Base-by-base conservation (phyloP, 2,113 vertebrate species). In the Cottus gobio region DNA sequence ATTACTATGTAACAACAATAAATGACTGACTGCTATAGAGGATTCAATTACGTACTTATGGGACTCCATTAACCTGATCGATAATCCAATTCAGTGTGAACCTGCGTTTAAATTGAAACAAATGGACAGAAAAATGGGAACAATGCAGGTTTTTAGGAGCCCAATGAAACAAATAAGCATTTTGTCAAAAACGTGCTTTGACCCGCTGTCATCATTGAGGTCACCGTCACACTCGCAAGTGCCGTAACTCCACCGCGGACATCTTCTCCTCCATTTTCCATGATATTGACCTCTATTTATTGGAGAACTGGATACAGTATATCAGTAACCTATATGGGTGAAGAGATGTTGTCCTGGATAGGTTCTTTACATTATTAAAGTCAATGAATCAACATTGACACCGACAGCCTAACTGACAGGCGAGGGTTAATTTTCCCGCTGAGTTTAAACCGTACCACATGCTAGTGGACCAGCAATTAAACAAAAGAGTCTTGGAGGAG, bases 391-490 rank as follows among this genome's bases (percentile, higher is more conserved):
- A 61, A 69, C 85, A 79, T 15, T 54, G 48, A 72, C 7, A 68
- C 2, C 7, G 16, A n/a, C n/a, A 39, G 54, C 75, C 61, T 74
- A 80, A 87, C 77, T 87, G 85, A 92, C 83, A 83, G 73, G 24
- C 58, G n/a, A n/a, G n/a, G n/a, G n/a, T n/a, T 52, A 34, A 87
- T 56, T 83, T 75, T 89, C 84, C 87, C 39, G 83, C 90, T 76
- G 87, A 71, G 83, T 65, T 82, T 76, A 89, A 91, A 90, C 65
- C 79, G 57, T 46, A 39, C 72, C 54, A 72, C 83, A 91, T 86
- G 80, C 91, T 92, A 91, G 83, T 5, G 28, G 79, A 31, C 75
- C 66, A 44, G 87, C 87, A 93, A 92, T 92, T 93, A 94, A 85
- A 88, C 87, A 85, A 90, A 95, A 87, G 79, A 83, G 90, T 72